phyloP scores from a whole-genome alignment of 2,888 invertebrate species.

The Cryptophagus acutangulus region DNA sequence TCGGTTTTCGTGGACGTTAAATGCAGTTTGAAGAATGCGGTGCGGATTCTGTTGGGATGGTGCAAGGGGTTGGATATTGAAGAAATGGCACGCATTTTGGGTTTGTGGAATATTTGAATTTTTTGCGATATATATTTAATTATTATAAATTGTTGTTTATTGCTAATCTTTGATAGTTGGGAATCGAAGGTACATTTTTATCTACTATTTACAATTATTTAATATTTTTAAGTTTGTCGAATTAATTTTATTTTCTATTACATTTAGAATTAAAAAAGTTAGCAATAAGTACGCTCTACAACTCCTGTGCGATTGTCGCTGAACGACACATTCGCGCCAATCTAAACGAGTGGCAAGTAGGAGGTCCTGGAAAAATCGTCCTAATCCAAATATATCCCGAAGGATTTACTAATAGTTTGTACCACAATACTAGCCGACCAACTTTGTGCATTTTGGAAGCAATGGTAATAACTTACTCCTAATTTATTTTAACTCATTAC shows the following conservation, averaged over 20 bases:
- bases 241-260: conserved; percentile 7
- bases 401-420: conserved; percentile 51
- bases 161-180: conserved; percentile 2
- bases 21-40: conserved; percentile 57
- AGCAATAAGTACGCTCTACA: conserved; percentile 55
- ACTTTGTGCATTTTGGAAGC: conserved; percentile 65
- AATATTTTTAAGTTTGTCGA: too few relatives aligned
- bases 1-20: conserved; percentile 61
- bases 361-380: conserved; percentile 58
- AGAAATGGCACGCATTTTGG: conserved; percentile 52
- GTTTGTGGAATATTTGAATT: conserved; percentile 42
- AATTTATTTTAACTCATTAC: neutral
- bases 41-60: conserved; percentile 62
- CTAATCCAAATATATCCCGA: conserved; percentile 62
- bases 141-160: neutral
- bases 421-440: conserved; percentile 50
- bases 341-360: conserved; percentile 52
- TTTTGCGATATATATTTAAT: conserved; percentile 3
- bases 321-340: conserved; percentile 49
- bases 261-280: conserved; percentile 55
- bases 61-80: conserved; percentile 57
- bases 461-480: conserved; percentile 45
- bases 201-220: neutral
- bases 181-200: neutral
- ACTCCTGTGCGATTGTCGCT: conserved; percentile 53